A percentile compares a stretch with the other conserved stretches of the same genome.
Evolutionary conservation across 2,888 invertebrate genomes (phyloP).

Genomic region (Pterobdella sp.): DNA sequence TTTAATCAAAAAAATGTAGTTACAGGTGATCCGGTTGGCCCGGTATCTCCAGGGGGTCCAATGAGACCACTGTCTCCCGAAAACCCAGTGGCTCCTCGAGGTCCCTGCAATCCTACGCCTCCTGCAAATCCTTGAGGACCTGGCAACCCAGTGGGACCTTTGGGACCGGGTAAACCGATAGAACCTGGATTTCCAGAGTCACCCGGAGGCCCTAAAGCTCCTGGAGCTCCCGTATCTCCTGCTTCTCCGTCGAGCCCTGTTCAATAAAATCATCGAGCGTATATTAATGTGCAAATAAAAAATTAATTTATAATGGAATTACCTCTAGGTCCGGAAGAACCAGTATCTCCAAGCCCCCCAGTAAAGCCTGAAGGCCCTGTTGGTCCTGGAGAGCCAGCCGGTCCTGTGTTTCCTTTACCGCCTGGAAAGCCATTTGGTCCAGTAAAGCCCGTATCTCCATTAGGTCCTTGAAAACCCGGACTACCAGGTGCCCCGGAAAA

Average conservation of each 20-base stretch:
- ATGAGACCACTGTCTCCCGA: conserved; percentile 9
- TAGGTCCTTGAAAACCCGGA: conserved; percentile 19
- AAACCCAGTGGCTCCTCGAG: conserved; percentile 13
- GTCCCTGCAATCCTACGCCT: not conserved
- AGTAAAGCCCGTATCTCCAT: conserved; percentile 5
- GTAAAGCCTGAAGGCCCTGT: conserved; percentile 40
- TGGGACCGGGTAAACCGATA: conserved; percentile 29
- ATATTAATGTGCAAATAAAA: not conserved
- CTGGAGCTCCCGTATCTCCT: conserved; percentile 29
- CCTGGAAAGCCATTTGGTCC: conserved; percentile 12
- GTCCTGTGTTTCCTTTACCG: conserved; percentile 3
- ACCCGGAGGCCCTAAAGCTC: conserved; percentile 29
- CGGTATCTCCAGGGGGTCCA: conserved; percentile 10
- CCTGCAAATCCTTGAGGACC: conserved; percentile 23
- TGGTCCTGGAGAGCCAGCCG: conserved; percentile 29
- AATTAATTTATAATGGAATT: not conserved
- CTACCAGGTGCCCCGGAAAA: conserved; percentile 4
- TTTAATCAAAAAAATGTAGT: not conserved
- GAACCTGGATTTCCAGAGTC: not conserved
- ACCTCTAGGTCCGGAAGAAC: conserved; percentile 16
- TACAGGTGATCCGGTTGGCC: conserved; percentile 13
- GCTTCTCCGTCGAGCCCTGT: conserved; percentile 24
- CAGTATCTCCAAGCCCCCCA: conserved; percentile 43
- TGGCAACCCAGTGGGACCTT: conserved; percentile 15
- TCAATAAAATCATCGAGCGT: not conserved